Percentiles rank a stretch among this genome's conserved stretches.
These are phyloP conservation scores for Labeo calbasu DNA, from an alignment of 2,797 vertebrate species.

Conservation along the genomic window DNA sequence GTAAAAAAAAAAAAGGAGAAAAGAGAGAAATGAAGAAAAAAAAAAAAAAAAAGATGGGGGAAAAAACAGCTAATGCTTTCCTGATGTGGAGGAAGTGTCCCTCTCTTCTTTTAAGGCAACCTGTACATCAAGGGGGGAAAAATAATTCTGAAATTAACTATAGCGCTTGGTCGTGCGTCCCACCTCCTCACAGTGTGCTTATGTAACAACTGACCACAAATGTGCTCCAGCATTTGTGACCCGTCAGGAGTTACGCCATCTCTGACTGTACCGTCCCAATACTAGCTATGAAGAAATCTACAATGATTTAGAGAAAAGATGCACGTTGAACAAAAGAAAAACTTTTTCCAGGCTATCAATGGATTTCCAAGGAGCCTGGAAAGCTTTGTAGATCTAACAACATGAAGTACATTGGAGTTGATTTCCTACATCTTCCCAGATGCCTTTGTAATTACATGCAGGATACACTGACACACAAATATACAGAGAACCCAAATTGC, in stretches of 20 bases:
- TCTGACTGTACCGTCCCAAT: constrained; percentile 40
- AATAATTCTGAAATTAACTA: constrained; percentile 58
- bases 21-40: neutral
- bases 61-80: constrained; percentile 36
- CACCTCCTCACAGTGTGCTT: constrained; percentile 38
- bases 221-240: constrained; percentile 72
- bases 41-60: neutral
- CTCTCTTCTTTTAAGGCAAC: constrained; percentile 34
- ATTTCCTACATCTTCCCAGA: neutral
- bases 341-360: neutral
- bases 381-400: neutral
- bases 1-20: neutral
- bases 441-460: neutral
- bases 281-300: constrained; percentile 48
- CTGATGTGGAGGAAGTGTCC: constrained; percentile 28
- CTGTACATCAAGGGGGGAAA: constrained; percentile 4
- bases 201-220: constrained; percentile 70
- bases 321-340: neutral
- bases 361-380: neutral
- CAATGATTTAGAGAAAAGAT: neutral
- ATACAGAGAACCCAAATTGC: neutral
- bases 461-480: neutral
- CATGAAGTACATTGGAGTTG: neutral
- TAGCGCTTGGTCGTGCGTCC: constrained; percentile 54
- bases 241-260: constrained; percentile 55